A percentile compares a stretch with the other conserved stretches of the same genome.
These are phyloP conservation scores for Drosophila neotestacea DNA, from an alignment of 2,888 invertebrate genomes.

Conservation along the genomic window DNA sequence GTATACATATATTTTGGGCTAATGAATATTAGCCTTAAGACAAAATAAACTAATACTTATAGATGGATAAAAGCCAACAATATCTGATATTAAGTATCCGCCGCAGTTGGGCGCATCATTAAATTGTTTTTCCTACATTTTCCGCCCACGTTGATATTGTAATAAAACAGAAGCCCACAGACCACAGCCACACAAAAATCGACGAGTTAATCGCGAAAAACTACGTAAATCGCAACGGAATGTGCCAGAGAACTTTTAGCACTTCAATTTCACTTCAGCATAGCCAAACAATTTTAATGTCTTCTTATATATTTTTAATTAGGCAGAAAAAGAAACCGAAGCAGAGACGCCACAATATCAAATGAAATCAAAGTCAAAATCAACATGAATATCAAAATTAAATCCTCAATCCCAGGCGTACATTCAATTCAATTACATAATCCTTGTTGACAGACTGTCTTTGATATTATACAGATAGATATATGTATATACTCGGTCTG, in stretches of 20 bases:
- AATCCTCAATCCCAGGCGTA: constrained; percentile 18
- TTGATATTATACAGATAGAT: constrained; percentile 21
- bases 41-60: constrained; percentile 22
- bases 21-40: constrained; percentile 37
- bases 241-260: constrained; percentile 53
- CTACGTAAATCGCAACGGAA: constrained; percentile 58
- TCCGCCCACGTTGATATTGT: constrained; percentile 60
- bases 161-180: constrained; percentile 63
- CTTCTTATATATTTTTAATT: constrained; percentile 68
- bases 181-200: not conserved
- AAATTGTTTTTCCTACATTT: constrained; percentile 64
- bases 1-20: constrained; percentile 31
- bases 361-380: constrained; percentile 10
- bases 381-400: constrained; percentile 3
- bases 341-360: constrained; percentile 29
- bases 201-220: constrained; percentile 33
- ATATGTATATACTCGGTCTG: constrained; percentile 18
- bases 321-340: constrained; percentile 39
- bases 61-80: constrained; percentile 57
- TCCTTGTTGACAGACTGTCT: constrained; percentile 67
- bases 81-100: constrained; percentile 59
- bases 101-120: constrained; percentile 68
- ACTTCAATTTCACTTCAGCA: constrained; percentile 58
- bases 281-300: constrained; percentile 39
- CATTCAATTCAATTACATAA: constrained; percentile 65